phyloP scores from a whole-genome alignment of 2,797 vertebrate genomes.

The Hafferia zeledoni region DNA sequence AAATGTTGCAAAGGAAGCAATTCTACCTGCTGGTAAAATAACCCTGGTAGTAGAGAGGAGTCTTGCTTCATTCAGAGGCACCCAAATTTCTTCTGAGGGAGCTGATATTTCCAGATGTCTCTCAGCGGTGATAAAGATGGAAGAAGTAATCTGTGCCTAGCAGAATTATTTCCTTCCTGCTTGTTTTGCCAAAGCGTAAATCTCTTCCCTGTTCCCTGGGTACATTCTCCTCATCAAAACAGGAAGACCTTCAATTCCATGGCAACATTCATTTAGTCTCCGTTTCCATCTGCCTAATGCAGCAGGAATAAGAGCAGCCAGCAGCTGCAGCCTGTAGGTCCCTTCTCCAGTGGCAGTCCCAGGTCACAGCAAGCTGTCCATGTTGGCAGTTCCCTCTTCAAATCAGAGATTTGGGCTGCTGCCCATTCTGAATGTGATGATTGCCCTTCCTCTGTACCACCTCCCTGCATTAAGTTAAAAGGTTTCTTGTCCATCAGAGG shows the following conservation, averaged over 20 bases:
- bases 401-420: no score
- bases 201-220: background rate
- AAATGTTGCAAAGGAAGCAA: conserved; percentile 12
- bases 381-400: background rate
- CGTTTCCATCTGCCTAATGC: background rate
- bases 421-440: background rate
- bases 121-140: background rate
- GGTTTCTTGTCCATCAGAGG: background rate
- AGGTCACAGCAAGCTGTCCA: fast-evolving
- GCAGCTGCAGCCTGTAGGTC: background rate
- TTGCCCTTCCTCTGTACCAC: no score
- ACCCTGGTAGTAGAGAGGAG: background rate
- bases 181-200: background rate
- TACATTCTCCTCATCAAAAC: background rate
- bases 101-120: background rate
- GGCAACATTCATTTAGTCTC: background rate
- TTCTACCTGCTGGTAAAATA: background rate
- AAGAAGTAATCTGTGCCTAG: background rate
- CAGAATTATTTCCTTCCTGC: background rate
- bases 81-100: background rate
- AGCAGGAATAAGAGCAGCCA: background rate
- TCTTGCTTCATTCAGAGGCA: background rate
- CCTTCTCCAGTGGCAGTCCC: background rate
- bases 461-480: background rate
- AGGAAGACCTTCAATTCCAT: background rate